These are phyloP conservation scores for Chymomyza caudatula DNA, from an alignment of 2,888 invertebrate genomes.

Conservation along the genomic window DNA sequence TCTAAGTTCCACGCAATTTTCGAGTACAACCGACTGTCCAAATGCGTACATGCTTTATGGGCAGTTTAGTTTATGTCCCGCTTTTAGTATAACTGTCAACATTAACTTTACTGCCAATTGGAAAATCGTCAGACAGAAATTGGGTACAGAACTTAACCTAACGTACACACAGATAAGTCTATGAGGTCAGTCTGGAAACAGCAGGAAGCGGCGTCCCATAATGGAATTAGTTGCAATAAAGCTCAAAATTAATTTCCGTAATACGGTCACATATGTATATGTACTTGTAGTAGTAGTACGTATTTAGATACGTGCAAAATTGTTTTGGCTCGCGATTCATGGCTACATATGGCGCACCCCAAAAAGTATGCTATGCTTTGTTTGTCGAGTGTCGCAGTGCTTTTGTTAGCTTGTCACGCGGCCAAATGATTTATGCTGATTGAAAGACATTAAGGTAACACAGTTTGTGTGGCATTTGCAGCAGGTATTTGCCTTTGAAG, in stretches of 20 bases:
- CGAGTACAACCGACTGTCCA: too few species aligned
- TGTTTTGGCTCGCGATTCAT: not conserved
- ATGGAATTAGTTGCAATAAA: constrained; percentile 70
- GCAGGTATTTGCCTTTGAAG: not conserved
- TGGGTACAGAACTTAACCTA: not conserved
- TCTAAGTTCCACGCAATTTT: too few species aligned
- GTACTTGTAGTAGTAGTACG: not conserved
- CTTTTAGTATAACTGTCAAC: too few species aligned
- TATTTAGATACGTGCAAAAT: not conserved
- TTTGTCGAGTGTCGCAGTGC: not conserved
- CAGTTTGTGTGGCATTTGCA: not conserved
- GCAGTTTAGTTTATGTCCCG: too few species aligned
- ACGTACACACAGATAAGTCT: not conserved
- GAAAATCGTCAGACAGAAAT: not conserved
- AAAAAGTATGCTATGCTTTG: constrained; percentile 26
- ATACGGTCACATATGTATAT: constrained; percentile 13
- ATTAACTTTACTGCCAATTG: too few species aligned
- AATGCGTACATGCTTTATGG: too few species aligned
- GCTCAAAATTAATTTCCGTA: constrained; percentile 69
- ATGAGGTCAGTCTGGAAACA: constrained; percentile 7
- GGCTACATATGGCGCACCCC: not conserved
- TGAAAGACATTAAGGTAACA: constrained; percentile 1
- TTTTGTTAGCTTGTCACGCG: constrained; percentile 4
- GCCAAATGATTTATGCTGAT: constrained; percentile 27
- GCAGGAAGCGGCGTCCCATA: constrained; percentile 34